Evolutionary conservation across 2,797 vertebrate genomes (phyloP).

Genomic region (Varecia variegata): DNA sequence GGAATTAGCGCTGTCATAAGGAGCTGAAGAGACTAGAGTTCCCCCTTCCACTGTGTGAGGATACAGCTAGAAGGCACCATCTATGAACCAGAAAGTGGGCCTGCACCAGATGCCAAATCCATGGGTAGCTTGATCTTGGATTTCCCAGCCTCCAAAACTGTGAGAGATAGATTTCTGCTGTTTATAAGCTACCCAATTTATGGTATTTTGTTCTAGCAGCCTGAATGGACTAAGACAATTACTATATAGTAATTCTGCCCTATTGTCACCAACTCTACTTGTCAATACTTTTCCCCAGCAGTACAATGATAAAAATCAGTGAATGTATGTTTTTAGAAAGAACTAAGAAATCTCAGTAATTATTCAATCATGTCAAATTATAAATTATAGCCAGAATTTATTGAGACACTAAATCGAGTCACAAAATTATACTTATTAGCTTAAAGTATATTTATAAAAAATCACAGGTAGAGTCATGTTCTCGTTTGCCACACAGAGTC

Average conservation of each 20-base stretch:
- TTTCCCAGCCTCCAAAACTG: background rate
- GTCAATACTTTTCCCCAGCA: background rate
- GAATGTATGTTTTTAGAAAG: background rate
- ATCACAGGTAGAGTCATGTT: background rate
- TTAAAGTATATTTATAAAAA: conserved; percentile 18
- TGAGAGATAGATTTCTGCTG: background rate
- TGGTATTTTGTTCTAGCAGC: background rate
- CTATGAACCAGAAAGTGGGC: background rate
- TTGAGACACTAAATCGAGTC: background rate
- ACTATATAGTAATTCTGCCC: background rate
- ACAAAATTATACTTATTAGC: background rate
- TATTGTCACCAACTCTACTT: background rate
- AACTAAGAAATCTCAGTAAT: conserved; percentile 25
- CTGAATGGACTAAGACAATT: background rate
- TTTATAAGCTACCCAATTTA: background rate
- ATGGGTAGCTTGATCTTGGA: background rate
- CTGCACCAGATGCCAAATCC: background rate
- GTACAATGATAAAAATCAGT: conserved; percentile 32
- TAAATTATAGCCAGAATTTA: background rate
- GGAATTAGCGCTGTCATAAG: background rate
- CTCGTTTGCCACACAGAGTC: background rate
- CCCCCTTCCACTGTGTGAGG: background rate
- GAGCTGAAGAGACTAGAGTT: background rate
- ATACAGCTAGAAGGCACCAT: background rate
- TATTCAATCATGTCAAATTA: background rate